phyloP scores from a whole-genome alignment of 2,888 invertebrate genomes.

The Baronia brevicornis region DNA sequence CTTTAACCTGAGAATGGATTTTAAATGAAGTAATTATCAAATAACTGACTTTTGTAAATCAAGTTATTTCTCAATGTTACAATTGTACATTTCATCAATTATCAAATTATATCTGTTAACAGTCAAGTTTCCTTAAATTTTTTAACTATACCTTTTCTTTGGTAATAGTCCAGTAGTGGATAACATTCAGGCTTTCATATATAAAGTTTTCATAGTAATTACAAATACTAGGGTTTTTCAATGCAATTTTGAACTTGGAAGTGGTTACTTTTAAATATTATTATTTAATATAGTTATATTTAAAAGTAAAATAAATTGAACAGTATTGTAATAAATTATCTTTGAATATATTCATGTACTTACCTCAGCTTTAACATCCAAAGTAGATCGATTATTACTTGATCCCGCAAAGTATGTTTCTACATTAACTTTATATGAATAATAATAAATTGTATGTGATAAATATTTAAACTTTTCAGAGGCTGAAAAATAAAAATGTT shows the following conservation, averaged over 20 bases:
- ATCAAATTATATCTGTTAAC: too few relatives aligned
- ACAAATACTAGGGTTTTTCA: too few relatives aligned
- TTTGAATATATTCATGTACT: slow-evolving; percentile 22
- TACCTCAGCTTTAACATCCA: slow-evolving; percentile 77
- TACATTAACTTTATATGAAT: slow-evolving; percentile 83
- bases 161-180: too few relatives aligned
- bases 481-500: slow-evolving; percentile 42
- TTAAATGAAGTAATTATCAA: slow-evolving; percentile 1
- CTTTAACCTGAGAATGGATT: slow-evolving; percentile 53
- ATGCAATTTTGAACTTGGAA: too few relatives aligned
- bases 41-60: too few relatives aligned
- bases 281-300: slow-evolving; percentile 1
- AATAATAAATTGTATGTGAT: slow-evolving; percentile 77
- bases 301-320: slow-evolving; percentile 1
- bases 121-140: too few relatives aligned
- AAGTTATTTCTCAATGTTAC: too few relatives aligned
- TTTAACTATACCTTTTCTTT: too few relatives aligned
- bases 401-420: slow-evolving; percentile 82
- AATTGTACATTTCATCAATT: too few relatives aligned
- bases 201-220: too few relatives aligned
- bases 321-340: background rate
- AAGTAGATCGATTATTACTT: slow-evolving; percentile 81
- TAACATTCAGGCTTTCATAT: too few relatives aligned
- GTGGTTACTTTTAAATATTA: too few relatives aligned
- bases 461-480: slow-evolving; percentile 79